Evolutionary conservation across 2,113 vertebrate genomes (phyloP).

Genomic region (Aspiorhynchus laticeps): DNA sequence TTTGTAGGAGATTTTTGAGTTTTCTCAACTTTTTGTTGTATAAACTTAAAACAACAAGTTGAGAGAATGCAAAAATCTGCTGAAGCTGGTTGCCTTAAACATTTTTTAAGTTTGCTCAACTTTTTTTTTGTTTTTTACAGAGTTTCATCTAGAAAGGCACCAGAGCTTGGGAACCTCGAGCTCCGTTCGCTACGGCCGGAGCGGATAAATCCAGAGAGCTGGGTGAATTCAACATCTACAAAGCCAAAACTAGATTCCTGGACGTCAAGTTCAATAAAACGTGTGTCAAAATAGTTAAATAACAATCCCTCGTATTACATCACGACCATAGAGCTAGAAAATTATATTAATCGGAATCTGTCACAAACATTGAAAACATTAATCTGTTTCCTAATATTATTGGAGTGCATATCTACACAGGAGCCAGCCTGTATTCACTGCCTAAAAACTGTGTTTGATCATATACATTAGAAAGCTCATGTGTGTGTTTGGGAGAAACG

Average conservation of each 20-base stretch:
- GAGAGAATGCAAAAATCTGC: too few relatives aligned
- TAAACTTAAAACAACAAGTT: too few relatives aligned
- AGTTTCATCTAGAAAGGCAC: slow-evolving; percentile 83
- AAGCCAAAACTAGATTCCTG: slow-evolving; percentile 72
- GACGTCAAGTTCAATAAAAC: slow-evolving; percentile 65
- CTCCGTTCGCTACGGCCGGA: neutral
- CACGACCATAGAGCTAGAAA: slow-evolving; percentile 80
- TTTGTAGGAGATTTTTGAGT: too few relatives aligned
- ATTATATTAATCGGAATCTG: slow-evolving; percentile 66
- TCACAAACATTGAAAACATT: slow-evolving; percentile 55
- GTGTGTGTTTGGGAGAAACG: slow-evolving; percentile 56
- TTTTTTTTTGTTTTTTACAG: too few relatives aligned
- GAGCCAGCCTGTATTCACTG: slow-evolving; percentile 84
- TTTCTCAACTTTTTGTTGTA: too few relatives aligned
- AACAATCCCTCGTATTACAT: slow-evolving; percentile 54
- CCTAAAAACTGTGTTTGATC: slow-evolving; percentile 61
- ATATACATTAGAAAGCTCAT: slow-evolving; percentile 50
- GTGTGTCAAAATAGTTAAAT: slow-evolving; percentile 62
- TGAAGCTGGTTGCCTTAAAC: too few relatives aligned
- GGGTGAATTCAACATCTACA: slow-evolving; percentile 69
- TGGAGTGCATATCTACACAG: slow-evolving; percentile 77
- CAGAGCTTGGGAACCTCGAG: neutral
- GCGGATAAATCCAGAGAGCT: neutral
- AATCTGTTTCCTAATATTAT: slow-evolving; percentile 61
- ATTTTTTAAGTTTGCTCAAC: too few relatives aligned